These are phyloP conservation scores for Elysia chlorotica DNA, from an alignment of 1,140 invertebrate species.

Conservation along the genomic window DNA sequence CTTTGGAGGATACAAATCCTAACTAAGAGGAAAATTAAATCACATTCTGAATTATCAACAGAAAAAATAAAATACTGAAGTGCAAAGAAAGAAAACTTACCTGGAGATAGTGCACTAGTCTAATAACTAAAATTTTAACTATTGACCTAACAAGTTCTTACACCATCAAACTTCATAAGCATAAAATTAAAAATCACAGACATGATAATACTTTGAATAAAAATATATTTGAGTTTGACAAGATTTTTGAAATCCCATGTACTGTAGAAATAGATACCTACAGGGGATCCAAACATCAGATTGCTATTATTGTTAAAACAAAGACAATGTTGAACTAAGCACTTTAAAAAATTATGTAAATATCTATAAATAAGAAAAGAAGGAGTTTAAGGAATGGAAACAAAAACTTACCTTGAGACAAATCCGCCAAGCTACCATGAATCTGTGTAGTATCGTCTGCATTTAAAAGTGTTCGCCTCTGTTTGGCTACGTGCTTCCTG, in stretches of 20 bases:
- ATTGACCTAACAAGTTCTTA: no score
- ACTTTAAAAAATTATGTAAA: no score
- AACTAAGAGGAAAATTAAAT: no score
- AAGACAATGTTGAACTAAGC: background rate
- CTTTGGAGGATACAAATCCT: no score
- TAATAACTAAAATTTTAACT: no score
- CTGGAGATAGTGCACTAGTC: no score
- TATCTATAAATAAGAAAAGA: background rate
- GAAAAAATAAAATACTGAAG: no score
- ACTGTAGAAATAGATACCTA: background rate
- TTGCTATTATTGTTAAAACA: background rate
- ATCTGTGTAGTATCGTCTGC: conserved; percentile 7
- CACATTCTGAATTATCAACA: no score
- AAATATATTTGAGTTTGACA: background rate
- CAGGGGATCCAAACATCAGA: background rate
- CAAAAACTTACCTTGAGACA: conserved; percentile 8
- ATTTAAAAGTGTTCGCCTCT: background rate
- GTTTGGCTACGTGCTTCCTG: conserved; percentile 31
- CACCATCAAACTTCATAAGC: no score
- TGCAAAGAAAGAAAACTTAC: no score
- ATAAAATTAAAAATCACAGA: no score
- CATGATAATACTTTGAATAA: no score
- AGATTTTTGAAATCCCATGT: background rate
- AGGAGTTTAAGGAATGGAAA: background rate
- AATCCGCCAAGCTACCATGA: background rate